phyloP scores from a whole-genome alignment of 2,888 invertebrate species.

The Operophtera brumata region DNA sequence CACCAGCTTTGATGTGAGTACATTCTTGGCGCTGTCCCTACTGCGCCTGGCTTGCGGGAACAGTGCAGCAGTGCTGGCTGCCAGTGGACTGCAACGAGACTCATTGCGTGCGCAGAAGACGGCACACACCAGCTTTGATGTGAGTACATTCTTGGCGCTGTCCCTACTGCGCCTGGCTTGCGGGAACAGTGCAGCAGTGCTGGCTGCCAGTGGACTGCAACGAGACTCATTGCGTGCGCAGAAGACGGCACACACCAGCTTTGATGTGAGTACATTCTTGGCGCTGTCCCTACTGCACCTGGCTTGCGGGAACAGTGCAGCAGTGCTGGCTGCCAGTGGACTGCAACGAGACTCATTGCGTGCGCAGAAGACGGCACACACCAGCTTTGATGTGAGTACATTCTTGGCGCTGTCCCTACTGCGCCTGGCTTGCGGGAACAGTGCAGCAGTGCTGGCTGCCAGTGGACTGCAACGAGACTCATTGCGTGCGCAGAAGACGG shows the following conservation, averaged over 20 bases:
- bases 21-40: conserved; percentile 83
- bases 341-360: conserved; percentile 81
- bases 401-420: conserved; percentile 79
- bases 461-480: conserved; percentile 83
- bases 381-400: conserved; percentile 58
- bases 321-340: conserved; percentile 82
- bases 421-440: conserved; percentile 81
- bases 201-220: conserved; percentile 82
- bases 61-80: conserved; percentile 81
- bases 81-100: conserved; percentile 83
- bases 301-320: conserved; percentile 81
- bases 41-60: conserved; percentile 81
- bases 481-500: conserved; percentile 47
- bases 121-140: conserved; percentile 57
- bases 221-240: conserved; percentile 74
- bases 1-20: conserved; percentile 59
- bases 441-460: conserved; percentile 81
- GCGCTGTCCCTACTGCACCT: conserved; percentile 82
- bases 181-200: conserved; percentile 81
- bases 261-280: conserved; percentile 76
- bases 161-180: conserved; percentile 82
- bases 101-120: conserved; percentile 54
- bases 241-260: conserved; percentile 48
- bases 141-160: conserved; percentile 62
- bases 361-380: conserved; percentile 41